Percentiles rank a stretch among this genome's conserved stretches.
phyloP scores from a whole-genome alignment of 2,113 vertebrate genomes.

The Arvicanthis niloticus region DNA sequence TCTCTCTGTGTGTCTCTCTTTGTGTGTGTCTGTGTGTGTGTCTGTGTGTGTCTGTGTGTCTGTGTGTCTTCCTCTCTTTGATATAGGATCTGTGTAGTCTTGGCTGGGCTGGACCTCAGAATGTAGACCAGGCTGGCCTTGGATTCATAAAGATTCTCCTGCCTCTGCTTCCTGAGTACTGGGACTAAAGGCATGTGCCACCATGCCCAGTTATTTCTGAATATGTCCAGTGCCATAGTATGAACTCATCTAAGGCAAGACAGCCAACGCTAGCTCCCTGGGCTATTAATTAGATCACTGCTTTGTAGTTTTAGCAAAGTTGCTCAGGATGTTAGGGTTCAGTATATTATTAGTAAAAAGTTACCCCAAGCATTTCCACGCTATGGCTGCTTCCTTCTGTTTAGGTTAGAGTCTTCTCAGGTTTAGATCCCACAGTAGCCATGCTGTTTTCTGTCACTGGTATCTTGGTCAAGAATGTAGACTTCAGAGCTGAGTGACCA shows the following conservation, averaged over 20 bases:
- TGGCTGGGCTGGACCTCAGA: background rate
- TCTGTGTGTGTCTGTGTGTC: background rate
- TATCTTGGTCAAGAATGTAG: background rate
- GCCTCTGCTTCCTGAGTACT: background rate
- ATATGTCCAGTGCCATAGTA: background rate
- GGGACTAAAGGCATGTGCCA: background rate
- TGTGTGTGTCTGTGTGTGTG: background rate
- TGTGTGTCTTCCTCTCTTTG: background rate
- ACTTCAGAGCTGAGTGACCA: background rate
- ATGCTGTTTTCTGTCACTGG: background rate
- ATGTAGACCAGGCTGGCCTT: background rate
- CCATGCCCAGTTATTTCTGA: background rate
- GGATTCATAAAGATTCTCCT: background rate
- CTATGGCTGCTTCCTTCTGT: background rate
- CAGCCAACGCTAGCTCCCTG: background rate
- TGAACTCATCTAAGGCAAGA: background rate
- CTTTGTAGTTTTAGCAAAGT: background rate
- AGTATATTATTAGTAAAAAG: background rate
- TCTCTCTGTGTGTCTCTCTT: background rate
- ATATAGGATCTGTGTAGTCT: background rate
- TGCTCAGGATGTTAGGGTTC: background rate
- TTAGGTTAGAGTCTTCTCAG: background rate
- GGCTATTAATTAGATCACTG: background rate
- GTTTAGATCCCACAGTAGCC: background rate
- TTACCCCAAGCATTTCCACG: background rate